Conservation (phyloP, 2,888 invertebrate species). For the Cheiracanthium punctorium region DNA sequence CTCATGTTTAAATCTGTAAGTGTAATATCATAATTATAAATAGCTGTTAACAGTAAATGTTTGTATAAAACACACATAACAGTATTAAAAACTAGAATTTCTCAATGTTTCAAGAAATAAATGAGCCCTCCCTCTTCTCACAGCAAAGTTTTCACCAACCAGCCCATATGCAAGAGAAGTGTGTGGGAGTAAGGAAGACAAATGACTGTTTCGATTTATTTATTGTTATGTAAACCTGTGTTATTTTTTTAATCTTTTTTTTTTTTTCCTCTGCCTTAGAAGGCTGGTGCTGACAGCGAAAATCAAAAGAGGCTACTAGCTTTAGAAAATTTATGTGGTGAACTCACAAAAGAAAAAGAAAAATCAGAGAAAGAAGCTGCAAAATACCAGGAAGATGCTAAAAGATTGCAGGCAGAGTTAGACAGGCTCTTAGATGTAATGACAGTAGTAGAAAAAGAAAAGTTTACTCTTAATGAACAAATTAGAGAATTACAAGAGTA, state of each 20-base stretch:
- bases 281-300: slow-evolving; percentile 21
- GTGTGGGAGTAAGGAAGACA: no score
- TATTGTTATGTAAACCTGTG: neutral
- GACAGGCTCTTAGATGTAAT: slow-evolving; percentile 90
- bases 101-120: no score
- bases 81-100: no score
- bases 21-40: no score
- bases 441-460: slow-evolving; percentile 95
- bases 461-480: slow-evolving; percentile 92
- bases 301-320: slow-evolving; percentile 45
- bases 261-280: neutral
- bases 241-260: neutral
- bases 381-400: slow-evolving; percentile 87
- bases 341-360: slow-evolving; percentile 73
- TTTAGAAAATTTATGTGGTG: slow-evolving; percentile 72
- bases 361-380: slow-evolving; percentile 79
- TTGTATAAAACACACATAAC: no score
- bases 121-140: no score
- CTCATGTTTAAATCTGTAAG: no score
- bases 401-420: slow-evolving; percentile 89
- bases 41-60: no score
- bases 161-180: no score
- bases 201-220: no score
- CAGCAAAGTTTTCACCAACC: no score
- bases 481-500: slow-evolving; percentile 94